phyloP scores from a whole-genome alignment of 2,797 vertebrate genomes.

The Spinus pinus region DNA sequence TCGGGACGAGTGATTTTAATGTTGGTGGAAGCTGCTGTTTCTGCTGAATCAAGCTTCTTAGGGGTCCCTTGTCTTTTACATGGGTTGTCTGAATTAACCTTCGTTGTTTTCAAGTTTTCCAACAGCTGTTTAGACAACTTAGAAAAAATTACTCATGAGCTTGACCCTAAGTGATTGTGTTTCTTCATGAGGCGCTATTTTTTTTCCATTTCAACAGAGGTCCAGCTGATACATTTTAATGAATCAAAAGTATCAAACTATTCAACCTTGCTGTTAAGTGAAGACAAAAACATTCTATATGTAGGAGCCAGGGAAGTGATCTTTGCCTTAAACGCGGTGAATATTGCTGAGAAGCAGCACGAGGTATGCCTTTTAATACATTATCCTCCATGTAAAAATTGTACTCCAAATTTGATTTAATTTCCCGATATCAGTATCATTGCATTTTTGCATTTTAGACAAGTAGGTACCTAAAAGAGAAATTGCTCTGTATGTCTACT shows the following conservation, averaged over 20 bases:
- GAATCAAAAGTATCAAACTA: slow-evolving; percentile 90
- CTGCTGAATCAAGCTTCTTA: background rate
- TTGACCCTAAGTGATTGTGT: background rate
- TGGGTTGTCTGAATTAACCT: background rate
- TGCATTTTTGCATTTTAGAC: background rate
- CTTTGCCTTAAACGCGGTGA: slow-evolving; percentile 85
- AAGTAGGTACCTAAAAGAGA: background rate
- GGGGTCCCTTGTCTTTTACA: background rate
- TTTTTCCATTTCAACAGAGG: slow-evolving; percentile 76
- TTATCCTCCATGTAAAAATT: background rate
- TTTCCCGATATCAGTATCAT: background rate
- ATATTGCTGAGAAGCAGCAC: slow-evolving; percentile 84
- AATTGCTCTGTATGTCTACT: background rate
- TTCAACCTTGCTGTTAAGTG: slow-evolving; percentile 88
- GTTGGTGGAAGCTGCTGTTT: background rate
- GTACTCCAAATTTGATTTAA: background rate
- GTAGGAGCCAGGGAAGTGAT: slow-evolving; percentile 92
- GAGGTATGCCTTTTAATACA: slow-evolving; percentile 72
- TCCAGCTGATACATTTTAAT: slow-evolving; percentile 86
- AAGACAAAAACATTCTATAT: slow-evolving; percentile 83
- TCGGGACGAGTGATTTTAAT: background rate
- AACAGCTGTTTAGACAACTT: background rate
- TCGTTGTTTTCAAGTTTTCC: background rate
- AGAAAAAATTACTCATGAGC: background rate
- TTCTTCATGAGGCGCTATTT: background rate